Evolutionary conservation across 2,888 invertebrate species (phyloP), one percentile per base, ranked within the genome.

Genomic region (Diogma glabrata): DNA sequence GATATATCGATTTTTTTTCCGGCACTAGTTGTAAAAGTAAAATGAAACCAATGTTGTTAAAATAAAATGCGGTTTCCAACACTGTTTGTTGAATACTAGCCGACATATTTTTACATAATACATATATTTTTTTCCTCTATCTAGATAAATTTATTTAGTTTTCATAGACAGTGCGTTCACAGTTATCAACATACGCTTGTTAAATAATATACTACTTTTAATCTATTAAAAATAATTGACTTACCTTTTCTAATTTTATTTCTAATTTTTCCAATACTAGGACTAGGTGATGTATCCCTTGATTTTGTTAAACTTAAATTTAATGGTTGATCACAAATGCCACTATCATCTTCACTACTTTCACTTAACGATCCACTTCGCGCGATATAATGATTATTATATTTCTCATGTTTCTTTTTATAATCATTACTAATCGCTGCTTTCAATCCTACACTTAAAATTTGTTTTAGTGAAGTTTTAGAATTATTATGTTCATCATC

Each of bases 231-330:
- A n/a, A n/a, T n/a, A n/a, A n/a, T n/a, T n/a, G n/a, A 19, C 54
- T 56, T 51, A 60, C 60, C 60, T 58, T 59, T 60, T 48, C 56
- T 59, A 40, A 45, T 14, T 48, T 52, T 53, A 14, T 38, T 64
- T 50, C 65, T 61, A 47, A 54, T 54, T 12, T 56, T 59, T 4
- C 60, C 57, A 51, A 61, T 58, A 67, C 69, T 69, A 3, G 60
- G 64, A 2, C 66, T 58, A 1, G 67, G 66, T 10, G 61, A 56
- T 30, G 59, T 53, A 33, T 71, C 72, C 55, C 72, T 72, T 51
- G 72, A 67, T 59, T 76, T 77, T 53, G 76, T 73, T 66, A 79
- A 76, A 52, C 77, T 76, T 58, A 79, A 64, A 64, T 79, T 77
- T 52, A 79, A 62, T 7, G 79, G 79, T 63, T 78, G 75, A 58